Conservation (phyloP, 1,140 invertebrate species). For the Riptortus pedestris region DNA sequence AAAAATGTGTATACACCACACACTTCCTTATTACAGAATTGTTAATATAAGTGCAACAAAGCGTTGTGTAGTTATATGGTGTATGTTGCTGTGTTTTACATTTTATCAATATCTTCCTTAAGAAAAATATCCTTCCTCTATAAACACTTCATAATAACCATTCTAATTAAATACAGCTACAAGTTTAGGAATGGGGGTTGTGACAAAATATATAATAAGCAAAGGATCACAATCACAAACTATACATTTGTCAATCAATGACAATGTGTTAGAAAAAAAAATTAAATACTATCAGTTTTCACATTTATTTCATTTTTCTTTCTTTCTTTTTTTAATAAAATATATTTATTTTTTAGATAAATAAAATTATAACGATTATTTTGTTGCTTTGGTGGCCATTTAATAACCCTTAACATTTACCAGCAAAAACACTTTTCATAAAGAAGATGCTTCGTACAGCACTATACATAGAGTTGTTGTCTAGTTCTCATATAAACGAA, state of each 20-base stretch:
- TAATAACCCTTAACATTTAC: too few species aligned
- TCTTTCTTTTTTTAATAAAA: background rate
- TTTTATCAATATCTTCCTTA: background rate
- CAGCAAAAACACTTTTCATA: too few species aligned
- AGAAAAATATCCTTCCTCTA: background rate
- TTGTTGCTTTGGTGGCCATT: too few species aligned
- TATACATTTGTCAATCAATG: background rate
- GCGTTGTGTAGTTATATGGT: slow-evolving; percentile 6
- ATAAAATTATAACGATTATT: too few species aligned
- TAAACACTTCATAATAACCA: background rate
- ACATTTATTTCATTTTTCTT: background rate
- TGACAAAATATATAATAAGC: background rate
- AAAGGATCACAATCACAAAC: background rate
- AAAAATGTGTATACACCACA: background rate
- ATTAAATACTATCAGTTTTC: background rate
- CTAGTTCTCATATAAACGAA: background rate
- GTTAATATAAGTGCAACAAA: slow-evolving; percentile 6
- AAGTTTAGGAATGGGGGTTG: background rate
- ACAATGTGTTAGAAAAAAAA: background rate
- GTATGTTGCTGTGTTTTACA: background rate
- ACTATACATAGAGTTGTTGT: background rate
- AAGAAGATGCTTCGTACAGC: background rate
- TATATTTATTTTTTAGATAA: background rate
- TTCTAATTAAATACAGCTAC: background rate
- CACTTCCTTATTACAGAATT: background rate